A percentile compares a stretch with the other conserved stretches of the same genome.
Conservation (phyloP, 2,888 invertebrate genomes). For the Gasteruption jaculator region DNA sequence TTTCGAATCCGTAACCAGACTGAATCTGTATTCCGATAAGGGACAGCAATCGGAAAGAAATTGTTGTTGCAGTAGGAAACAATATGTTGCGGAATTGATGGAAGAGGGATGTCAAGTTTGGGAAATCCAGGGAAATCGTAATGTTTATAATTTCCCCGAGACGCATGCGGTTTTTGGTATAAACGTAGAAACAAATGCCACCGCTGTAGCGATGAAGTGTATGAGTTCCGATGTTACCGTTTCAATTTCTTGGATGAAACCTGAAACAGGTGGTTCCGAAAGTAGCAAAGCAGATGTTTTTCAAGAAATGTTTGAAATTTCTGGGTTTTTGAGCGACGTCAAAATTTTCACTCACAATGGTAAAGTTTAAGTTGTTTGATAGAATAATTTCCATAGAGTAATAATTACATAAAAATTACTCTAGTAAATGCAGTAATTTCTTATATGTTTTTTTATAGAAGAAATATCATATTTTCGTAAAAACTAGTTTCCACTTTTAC, state of each 20-base stretch:
- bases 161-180: slow-evolving; percentile 23
- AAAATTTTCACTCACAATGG: slow-evolving; percentile 26
- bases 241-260: slow-evolving; percentile 29
- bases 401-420: too few relatives aligned
- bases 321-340: slow-evolving; percentile 34
- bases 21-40: slow-evolving; percentile 32
- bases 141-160: slow-evolving; percentile 29
- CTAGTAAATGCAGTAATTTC: neutral
- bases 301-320: slow-evolving; percentile 15
- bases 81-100: slow-evolving; percentile 28
- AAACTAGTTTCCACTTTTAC: neutral
- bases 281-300: slow-evolving; percentile 5
- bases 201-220: too few relatives aligned
- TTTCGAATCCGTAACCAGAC: slow-evolving; percentile 21
- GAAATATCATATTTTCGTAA: neutral
- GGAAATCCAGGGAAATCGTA: slow-evolving; percentile 17
- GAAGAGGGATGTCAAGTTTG: slow-evolving; percentile 17
- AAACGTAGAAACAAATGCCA: slow-evolving; percentile 26
- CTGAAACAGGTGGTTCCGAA: neutral
- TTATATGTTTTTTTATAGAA: neutral
- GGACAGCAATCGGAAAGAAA: slow-evolving; percentile 23
- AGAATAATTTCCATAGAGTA: too few relatives aligned
- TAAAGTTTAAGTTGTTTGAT: too few relatives aligned
- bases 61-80: slow-evolving; percentile 35
- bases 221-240: too few relatives aligned